A percentile compares a stretch with the other conserved stretches of the same genome.
Evolutionary conservation across 1,140 invertebrate genomes (phyloP).

Genomic region (Saxidomus purpurata): DNA sequence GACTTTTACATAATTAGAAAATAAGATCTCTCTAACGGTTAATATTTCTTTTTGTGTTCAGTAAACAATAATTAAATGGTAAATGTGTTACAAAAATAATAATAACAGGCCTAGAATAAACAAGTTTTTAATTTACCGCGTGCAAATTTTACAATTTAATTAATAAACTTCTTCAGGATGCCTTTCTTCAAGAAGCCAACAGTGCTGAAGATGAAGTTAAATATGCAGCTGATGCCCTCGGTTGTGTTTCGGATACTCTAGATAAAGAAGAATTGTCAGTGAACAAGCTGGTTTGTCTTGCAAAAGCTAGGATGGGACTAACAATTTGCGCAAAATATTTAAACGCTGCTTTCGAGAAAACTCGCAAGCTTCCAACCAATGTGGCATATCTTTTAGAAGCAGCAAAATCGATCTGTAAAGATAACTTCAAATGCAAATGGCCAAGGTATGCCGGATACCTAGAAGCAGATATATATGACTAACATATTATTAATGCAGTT

Average conservation of each 20-base stretch:
- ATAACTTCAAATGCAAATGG: constrained; percentile 46
- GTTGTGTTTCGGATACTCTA: background rate
- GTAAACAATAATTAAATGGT: too few species aligned
- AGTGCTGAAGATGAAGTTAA: background rate
- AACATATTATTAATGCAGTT: too few species aligned
- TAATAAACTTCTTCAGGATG: background rate
- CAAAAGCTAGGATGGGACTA: constrained; percentile 62
- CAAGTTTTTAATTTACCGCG: too few species aligned
- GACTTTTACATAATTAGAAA: too few species aligned
- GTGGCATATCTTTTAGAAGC: background rate
- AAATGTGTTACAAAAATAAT: too few species aligned
- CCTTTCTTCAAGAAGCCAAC: background rate
- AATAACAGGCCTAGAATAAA: too few species aligned
- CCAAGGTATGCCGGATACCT: constrained; percentile 63
- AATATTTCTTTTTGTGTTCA: too few species aligned
- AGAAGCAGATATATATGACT: too few species aligned
- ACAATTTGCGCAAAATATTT: constrained; percentile 52
- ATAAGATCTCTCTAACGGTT: too few species aligned
- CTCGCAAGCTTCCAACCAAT: background rate
- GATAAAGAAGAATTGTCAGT: background rate
- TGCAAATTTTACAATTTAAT: background rate
- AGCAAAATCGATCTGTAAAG: constrained; percentile 23
- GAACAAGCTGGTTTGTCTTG: constrained; percentile 56
- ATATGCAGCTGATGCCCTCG: background rate
- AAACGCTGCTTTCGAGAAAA: background rate